Evolutionary conservation across 2,113 vertebrate genomes (phyloP).

Genomic region (Dipodomys spectabilis): DNA sequence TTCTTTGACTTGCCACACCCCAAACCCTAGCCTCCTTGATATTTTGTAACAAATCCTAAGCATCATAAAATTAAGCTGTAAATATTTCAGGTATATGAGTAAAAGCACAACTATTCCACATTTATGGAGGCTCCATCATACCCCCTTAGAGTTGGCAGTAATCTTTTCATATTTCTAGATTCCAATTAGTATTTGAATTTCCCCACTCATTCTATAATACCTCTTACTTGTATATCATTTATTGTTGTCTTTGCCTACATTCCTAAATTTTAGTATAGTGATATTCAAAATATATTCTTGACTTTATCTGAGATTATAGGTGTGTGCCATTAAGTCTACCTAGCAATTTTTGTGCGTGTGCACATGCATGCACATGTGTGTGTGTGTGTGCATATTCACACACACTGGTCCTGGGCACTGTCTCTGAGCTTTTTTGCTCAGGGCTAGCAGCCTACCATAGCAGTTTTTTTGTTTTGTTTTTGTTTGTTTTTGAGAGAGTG

Average conservation of each 20-base stretch:
- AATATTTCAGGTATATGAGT: background rate
- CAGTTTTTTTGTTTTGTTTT: background rate
- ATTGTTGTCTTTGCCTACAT: background rate
- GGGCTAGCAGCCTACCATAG: too few species aligned
- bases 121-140: background rate
- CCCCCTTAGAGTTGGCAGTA: background rate
- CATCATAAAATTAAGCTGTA: background rate
- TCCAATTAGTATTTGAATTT: too few species aligned
- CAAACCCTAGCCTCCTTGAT: background rate
- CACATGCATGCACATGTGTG: background rate
- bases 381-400: background rate
- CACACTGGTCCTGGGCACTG: too few species aligned
- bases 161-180: background rate
- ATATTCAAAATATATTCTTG: background rate
- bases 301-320: background rate
- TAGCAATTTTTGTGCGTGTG: background rate
- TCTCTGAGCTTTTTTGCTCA: too few species aligned
- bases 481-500: background rate
- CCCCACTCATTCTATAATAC: background rate
- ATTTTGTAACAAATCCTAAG: slow-evolving; percentile 2
- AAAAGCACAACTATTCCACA: background rate
- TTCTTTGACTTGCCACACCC: background rate
- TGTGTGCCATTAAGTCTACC: background rate
- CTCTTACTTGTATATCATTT: background rate
- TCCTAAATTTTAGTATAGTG: background rate